Conservation (phyloP, 2,888 invertebrate genomes). For the Arrhopalites spinosus region DNA sequence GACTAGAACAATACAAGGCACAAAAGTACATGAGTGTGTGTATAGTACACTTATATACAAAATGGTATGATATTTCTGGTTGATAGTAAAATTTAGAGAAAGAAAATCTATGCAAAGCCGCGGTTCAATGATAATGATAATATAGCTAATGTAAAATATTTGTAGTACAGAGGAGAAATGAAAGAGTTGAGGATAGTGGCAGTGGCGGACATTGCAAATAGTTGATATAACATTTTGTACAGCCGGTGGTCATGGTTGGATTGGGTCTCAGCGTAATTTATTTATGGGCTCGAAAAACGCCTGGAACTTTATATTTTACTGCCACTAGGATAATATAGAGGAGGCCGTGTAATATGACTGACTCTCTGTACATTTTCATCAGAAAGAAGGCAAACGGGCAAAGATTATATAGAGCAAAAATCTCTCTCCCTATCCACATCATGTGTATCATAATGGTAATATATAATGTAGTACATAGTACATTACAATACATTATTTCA, state of each 20-base stretch:
- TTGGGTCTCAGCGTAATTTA: slow-evolving; percentile 32
- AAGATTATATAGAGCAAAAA: background rate
- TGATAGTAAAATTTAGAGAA: too few species aligned
- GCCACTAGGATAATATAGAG: slow-evolving; percentile 26
- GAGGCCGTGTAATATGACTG: slow-evolving; percentile 19
- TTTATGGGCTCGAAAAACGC: slow-evolving; percentile 36
- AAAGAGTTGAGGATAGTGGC: background rate
- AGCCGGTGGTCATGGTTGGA: slow-evolving; percentile 38
- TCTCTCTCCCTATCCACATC: slow-evolving; percentile 1
- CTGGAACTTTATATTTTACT: slow-evolving; percentile 36
- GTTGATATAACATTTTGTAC: slow-evolving; percentile 38
- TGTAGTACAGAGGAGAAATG: background rate
- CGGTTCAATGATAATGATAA: too few species aligned
- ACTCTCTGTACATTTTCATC: background rate
- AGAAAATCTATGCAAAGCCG: too few species aligned
- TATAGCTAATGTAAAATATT: too few species aligned
- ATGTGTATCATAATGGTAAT: too few species aligned
- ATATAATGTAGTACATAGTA: too few species aligned
- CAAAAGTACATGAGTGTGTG: too few species aligned
- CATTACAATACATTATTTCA: background rate
- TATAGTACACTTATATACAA: too few species aligned
- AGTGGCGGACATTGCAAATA: slow-evolving; percentile 34
- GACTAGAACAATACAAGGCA: too few species aligned
- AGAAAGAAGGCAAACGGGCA: slow-evolving; percentile 24
- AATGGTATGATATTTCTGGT: too few species aligned